These are phyloP conservation scores for Mythimna ferrago DNA, from an alignment of 2,888 invertebrate genomes.

Conservation along the genomic window DNA sequence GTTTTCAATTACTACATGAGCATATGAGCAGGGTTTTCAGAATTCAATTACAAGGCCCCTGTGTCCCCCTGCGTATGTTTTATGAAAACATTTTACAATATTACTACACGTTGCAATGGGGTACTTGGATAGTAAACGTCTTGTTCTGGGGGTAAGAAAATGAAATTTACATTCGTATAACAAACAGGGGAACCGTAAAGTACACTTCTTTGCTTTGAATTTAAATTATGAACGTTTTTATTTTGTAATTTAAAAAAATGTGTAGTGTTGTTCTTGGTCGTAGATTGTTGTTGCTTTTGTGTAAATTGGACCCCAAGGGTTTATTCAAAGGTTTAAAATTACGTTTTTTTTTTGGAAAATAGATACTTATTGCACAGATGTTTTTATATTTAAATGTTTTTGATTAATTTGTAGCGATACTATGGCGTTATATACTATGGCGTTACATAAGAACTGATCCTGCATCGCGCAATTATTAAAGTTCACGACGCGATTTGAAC, in stretches of 20 bases:
- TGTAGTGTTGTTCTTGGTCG: constrained; percentile 26
- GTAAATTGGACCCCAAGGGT: neutral
- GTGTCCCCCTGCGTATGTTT: constrained; percentile 79
- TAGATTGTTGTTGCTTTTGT: constrained; percentile 22
- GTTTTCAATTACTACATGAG: constrained; percentile 65
- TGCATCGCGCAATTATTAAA: too few relatives aligned
- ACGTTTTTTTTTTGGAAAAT: too few relatives aligned
- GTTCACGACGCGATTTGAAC: too few relatives aligned
- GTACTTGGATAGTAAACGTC: constrained; percentile 74
- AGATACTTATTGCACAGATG: too few relatives aligned
- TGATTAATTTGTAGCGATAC: neutral
- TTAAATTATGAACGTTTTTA: constrained; percentile 59
- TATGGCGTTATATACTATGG: too few relatives aligned
- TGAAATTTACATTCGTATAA: constrained; percentile 75
- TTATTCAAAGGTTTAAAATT: too few relatives aligned
- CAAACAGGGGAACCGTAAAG: constrained; percentile 70
- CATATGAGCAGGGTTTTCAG: constrained; percentile 75
- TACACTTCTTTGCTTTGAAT: constrained; percentile 64
- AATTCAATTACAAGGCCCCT: constrained; percentile 83
- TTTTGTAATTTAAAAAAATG: constrained; percentile 49
- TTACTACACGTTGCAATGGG: constrained; percentile 72
- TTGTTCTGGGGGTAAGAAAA: constrained; percentile 69
- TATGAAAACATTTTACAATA: constrained; percentile 82
- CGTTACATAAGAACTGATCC: too few relatives aligned
- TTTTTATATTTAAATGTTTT: neutral